Base-by-base conservation (phyloP, 2,113 vertebrate species). In the Aegotheles bennettii region DNA sequence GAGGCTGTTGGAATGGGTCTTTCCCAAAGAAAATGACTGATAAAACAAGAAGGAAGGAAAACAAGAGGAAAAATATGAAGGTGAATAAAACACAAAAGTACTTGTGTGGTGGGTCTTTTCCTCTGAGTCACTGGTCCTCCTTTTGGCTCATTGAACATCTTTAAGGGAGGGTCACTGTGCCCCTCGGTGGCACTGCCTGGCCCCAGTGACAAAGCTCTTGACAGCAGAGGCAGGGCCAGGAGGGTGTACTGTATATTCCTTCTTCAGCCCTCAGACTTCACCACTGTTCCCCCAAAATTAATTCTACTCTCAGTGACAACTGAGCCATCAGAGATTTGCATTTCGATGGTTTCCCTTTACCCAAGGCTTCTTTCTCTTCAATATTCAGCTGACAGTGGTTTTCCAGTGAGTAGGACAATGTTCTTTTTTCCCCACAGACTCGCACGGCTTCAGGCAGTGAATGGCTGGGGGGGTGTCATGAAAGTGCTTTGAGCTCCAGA, bases 51-150 rank as follows among this genome's bases (percentile, higher is more conserved):
- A 65, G 29, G 24, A 75, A 31, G 21, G 53, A 45, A 79, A 67
- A 79, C 0, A 47, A 28, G 13, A 69, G 42, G 13, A 14, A 43
- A 71, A 67, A 61, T n/a, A n/a, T 0, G 0, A 38, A 60, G 24
- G 16, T 11, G 1, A 40, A 42, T 57, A 60, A 76, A 28, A 1
- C 43, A 29, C 21, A 33, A 6, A 90, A 57, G 8, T 76, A 24
- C 6, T 76, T 77, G n/a, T 51, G 18, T 50, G 43, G 8, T 73
- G 23, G 3, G 6, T 33, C 7, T 11, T 76, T 73, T 73, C 18
- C 45, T 60, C 6, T 7, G 20, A 5, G 14, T 64, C 21, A 18
- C 33, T 64, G 25, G 31, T 87, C 42, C 15, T 77, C 10, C 21
- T 68, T 86, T 76, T 54, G 24, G 19, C 31, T 76, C 16, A 10